phyloP scores from a whole-genome alignment of 2,888 invertebrate genomes.

The Bruchidius siliquastri region DNA sequence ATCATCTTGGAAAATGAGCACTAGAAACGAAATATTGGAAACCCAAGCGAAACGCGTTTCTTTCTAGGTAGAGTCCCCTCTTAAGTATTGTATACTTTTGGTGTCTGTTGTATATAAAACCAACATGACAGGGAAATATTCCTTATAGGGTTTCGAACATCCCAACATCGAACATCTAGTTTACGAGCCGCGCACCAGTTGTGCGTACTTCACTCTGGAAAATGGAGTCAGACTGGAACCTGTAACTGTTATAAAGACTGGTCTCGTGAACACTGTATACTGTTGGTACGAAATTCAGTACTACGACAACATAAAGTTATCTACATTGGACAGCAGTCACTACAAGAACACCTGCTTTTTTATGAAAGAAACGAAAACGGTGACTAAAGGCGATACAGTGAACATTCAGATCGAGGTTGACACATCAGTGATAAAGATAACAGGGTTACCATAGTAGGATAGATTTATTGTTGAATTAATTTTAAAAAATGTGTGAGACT shows the following conservation, averaged over 20 bases:
- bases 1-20: too few relatives aligned
- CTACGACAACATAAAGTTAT: conserved; percentile 44
- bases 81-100: too few relatives aligned
- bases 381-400: conserved; percentile 39
- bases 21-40: too few relatives aligned
- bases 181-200: conserved; percentile 46
- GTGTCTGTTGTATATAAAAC: too few relatives aligned
- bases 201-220: conserved; percentile 25
- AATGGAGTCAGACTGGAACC: conserved; percentile 19
- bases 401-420: conserved; percentile 27
- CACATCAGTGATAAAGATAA: conserved; percentile 26
- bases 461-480: too few relatives aligned
- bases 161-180: conserved; percentile 51
- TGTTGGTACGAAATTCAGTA: conserved; percentile 55
- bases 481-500: too few relatives aligned
- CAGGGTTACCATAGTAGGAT: neutral
- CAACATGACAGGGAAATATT: too few relatives aligned
- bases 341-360: conserved; percentile 51
- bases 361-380: conserved; percentile 39
- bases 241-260: conserved; percentile 39
- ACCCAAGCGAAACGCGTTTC: too few relatives aligned
- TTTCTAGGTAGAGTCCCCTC: too few relatives aligned
- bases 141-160: conserved; percentile 51
- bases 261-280: conserved; percentile 51
- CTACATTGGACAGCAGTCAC: conserved; percentile 46